Conservation (phyloP, 2,888 invertebrate species). For the Nysson spinosus region DNA sequence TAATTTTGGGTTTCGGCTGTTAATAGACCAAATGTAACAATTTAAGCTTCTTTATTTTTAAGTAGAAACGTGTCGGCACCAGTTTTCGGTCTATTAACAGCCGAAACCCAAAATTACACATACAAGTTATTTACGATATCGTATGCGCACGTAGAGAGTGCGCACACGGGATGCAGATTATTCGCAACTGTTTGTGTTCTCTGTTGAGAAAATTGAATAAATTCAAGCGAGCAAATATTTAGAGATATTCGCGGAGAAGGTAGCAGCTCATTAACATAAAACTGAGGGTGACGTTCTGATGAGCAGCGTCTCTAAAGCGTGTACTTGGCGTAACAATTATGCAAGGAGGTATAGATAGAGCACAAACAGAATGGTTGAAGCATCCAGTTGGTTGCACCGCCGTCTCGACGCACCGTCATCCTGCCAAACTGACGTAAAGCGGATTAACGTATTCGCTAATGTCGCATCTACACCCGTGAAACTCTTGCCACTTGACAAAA, state of each 20-base stretch:
- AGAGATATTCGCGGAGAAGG: slow-evolving; percentile 6
- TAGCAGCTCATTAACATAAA: slow-evolving; percentile 34
- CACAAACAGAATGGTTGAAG: not conserved
- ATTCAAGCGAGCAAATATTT: too few relatives aligned
- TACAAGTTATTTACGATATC: too few relatives aligned
- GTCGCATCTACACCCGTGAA: not conserved
- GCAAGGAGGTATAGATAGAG: not conserved
- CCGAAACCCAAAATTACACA: too few relatives aligned
- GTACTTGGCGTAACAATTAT: slow-evolving; percentile 30
- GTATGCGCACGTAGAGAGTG: too few relatives aligned
- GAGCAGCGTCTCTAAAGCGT: slow-evolving; percentile 27
- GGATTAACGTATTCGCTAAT: slow-evolving; percentile 23
- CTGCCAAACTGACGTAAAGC: slow-evolving; percentile 16
- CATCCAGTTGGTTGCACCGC: not conserved
- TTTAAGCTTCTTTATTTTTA: too few relatives aligned
- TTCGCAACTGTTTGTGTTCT: too few relatives aligned
- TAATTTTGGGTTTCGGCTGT: too few relatives aligned
- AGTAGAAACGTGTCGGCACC: too few relatives aligned
- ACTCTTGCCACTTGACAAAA: not conserved
- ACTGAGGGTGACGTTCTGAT: slow-evolving; percentile 35
- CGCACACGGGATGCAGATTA: too few relatives aligned
- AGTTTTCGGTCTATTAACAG: too few relatives aligned
- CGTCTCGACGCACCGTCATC: not conserved
- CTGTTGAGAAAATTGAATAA: too few relatives aligned
- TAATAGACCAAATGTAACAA: too few relatives aligned